Base-by-base conservation (phyloP, 2,113 vertebrate genomes). In the Pycnonotus jocosus region DNA sequence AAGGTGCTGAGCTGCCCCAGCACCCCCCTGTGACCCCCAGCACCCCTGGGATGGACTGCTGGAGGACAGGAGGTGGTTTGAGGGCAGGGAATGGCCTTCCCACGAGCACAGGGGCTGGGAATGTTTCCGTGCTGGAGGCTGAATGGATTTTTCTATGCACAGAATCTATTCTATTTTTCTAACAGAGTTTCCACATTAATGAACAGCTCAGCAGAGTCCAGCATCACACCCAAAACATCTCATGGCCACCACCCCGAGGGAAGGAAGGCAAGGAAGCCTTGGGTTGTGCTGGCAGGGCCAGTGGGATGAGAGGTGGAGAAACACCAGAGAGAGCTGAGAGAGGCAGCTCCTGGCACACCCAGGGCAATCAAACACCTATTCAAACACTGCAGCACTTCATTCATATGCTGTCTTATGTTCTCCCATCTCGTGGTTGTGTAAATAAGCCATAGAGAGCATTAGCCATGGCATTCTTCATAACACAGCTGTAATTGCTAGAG, bases 171-270 rank as follows among this genome's bases (percentile, higher is more conserved):
- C 38, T 38, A 38, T 38, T 38, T 38, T 38, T 38, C 38, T 38
- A 38, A 11, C 38, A 38, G 38, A 38, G 5, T 27, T 48, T 57
- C 70, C 24, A 15, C 10, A 7, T 28, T 6, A 51, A 60, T 3
- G 10, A 17, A 3, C 37, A 19, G 44, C 44, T 31, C 33, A 9
- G 28, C 6, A 1, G 23, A 13, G 64, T 10, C 58, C 73, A n/a
- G 60, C 56, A 48, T 51, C 81, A 37, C 11, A 2, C 12, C 57
- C 83, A 5, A 3, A 84, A 20, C 23, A 14, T 7, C 54, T 35
- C 0, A 0, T 12, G 25, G 81, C 42, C 64, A 5, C 0, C 0
- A 17, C 47, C 45, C 7, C 2, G 28, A 15, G 62, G 40, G 40
- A 40, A 28, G 10, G 35, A 28, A 76, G 81, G 50, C 13, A 40